A percentile compares a stretch with the other conserved stretches of the same genome.
phyloP scores from a whole-genome alignment of 2,797 vertebrate species.

The Phataginus tetradactyla region DNA sequence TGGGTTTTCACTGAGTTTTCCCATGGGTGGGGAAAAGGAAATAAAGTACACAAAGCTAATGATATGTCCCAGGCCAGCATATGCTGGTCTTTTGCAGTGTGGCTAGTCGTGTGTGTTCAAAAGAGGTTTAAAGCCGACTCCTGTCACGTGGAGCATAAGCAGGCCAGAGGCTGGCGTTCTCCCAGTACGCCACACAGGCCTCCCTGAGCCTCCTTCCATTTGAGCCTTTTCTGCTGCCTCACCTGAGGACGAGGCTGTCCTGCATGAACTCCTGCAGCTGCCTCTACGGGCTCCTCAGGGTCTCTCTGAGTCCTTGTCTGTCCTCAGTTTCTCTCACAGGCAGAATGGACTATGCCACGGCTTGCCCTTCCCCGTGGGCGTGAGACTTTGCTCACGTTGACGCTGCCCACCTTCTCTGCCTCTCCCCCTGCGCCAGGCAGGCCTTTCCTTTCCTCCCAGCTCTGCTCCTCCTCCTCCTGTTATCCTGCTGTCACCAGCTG shows the following conservation, averaged over 20 bases:
- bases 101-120: neutral
- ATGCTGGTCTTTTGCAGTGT: neutral
- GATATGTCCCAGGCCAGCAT: neutral
- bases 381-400: neutral
- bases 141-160: neutral
- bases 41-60: neutral
- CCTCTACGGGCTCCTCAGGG: neutral
- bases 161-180: neutral
- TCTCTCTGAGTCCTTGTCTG: neutral
- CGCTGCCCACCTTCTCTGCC: neutral
- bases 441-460: neutral
- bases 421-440: neutral
- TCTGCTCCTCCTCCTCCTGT: neutral
- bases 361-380: neutral
- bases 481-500: neutral
- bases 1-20: neutral
- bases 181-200: rapidly evolving
- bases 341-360: neutral
- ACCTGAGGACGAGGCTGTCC: neutral
- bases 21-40: neutral
- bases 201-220: neutral
- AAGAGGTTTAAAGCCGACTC: neutral
- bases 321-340: neutral
- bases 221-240: neutral
- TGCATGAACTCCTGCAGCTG: too few relatives aligned